Conservation (phyloP, 2,797 vertebrate species). For the Lophura swinhoii region DNA sequence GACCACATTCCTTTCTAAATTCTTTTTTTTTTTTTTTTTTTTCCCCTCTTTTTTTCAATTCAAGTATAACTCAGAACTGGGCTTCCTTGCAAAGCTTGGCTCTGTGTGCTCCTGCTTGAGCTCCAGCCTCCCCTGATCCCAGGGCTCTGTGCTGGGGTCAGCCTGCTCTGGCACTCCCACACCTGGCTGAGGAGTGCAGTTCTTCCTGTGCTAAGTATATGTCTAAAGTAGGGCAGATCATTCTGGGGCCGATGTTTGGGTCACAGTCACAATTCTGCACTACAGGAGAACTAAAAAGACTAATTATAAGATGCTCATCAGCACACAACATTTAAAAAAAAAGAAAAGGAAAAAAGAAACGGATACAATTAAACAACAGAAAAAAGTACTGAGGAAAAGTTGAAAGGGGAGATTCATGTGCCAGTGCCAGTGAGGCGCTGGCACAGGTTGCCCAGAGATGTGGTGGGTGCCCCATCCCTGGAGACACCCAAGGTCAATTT, state of each 20-base stretch:
- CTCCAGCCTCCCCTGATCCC: background rate
- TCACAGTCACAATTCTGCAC: constrained; percentile 85
- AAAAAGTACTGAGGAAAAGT: too few relatives aligned
- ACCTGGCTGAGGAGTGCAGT: background rate
- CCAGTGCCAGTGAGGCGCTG: too few relatives aligned
- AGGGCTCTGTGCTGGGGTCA: background rate
- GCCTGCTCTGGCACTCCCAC: background rate
- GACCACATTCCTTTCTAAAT: background rate
- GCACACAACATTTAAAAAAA: background rate
- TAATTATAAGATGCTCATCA: constrained; percentile 74
- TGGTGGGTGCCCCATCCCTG: too few relatives aligned
- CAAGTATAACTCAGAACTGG: background rate
- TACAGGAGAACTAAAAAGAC: constrained; percentile 85
- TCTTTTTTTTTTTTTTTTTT: fast-evolving
- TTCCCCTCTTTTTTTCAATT: fast-evolving
- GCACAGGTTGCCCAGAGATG: too few relatives aligned
- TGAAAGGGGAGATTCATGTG: too few relatives aligned
- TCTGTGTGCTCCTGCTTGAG: background rate
- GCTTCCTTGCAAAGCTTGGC: background rate
- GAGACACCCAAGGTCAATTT: too few relatives aligned
- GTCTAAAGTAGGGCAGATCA: background rate
- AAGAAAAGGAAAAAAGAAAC: too few relatives aligned
- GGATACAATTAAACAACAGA: too few relatives aligned
- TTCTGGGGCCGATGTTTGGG: constrained; percentile 84
- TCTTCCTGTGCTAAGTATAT: background rate